phyloP scores from a whole-genome alignment of 2,888 invertebrate species.

The Cataglyphis albicans region DNA sequence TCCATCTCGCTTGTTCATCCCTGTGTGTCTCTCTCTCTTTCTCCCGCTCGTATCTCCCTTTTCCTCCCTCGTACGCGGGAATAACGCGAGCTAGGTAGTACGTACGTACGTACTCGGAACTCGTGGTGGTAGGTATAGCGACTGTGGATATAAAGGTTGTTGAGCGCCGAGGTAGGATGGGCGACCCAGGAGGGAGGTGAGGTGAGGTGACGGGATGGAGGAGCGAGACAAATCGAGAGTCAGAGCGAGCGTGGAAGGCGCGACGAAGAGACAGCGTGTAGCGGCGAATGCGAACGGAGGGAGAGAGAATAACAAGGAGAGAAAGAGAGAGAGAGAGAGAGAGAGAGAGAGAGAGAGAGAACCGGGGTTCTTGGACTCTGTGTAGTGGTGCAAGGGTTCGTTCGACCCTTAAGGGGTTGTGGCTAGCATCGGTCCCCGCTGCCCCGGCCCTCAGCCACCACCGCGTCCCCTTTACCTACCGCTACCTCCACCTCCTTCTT shows the following conservation, averaged over 20 bases:
- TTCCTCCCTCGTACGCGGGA: constrained; percentile 75
- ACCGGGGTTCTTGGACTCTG: constrained; percentile 79
- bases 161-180: constrained; percentile 73
- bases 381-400: constrained; percentile 85
- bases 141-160: constrained; percentile 85
- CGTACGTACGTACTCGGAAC: constrained; percentile 70
- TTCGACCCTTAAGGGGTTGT: constrained; percentile 86
- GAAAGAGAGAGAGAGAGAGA: constrained; percentile 69
- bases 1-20: constrained; percentile 30
- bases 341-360: constrained; percentile 66
- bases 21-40: constrained; percentile 35
- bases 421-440: constrained; percentile 84
- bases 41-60: constrained; percentile 56
- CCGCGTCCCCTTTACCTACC: constrained; percentile 68
- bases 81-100: constrained; percentile 78
- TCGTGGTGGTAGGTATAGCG: constrained; percentile 81
- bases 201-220: constrained; percentile 66
- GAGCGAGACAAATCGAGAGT: constrained; percentile 66
- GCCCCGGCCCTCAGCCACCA: constrained; percentile 66
- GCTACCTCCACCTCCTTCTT: constrained; percentile 43
- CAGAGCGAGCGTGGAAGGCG: constrained; percentile 61
- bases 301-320: constrained; percentile 51
- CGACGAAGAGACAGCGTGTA: constrained; percentile 58
- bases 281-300: constrained; percentile 46
- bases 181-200: constrained; percentile 54